phyloP scores from a whole-genome alignment of 2,113 vertebrate genomes.

The Sceloporus undulatus region DNA sequence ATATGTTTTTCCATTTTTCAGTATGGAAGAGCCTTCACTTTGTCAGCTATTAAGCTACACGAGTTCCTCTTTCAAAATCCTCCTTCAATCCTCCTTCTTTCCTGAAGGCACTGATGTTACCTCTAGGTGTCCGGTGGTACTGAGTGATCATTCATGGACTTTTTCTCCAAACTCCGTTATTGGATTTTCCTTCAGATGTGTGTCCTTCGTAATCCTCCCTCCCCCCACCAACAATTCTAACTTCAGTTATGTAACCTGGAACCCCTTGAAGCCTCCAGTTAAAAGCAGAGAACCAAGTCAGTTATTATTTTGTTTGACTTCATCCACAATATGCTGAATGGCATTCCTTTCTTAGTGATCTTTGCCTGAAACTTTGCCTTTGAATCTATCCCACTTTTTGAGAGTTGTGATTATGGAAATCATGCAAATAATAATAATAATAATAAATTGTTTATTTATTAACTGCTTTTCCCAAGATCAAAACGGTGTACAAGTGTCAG shows the following conservation, averaged over 20 bases:
- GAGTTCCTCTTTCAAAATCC: background rate
- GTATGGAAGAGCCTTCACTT: background rate
- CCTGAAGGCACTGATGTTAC: background rate
- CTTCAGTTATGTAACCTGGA: background rate
- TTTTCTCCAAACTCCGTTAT: too few relatives aligned
- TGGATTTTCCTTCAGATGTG: too few relatives aligned
- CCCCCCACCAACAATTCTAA: too few relatives aligned
- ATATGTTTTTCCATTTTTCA: background rate
- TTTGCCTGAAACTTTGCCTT: background rate
- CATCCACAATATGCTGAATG: background rate
- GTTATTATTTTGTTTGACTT: background rate
- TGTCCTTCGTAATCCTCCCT: too few relatives aligned
- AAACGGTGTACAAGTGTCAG: too few relatives aligned
- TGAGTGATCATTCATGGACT: background rate
- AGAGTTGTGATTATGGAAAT: too few relatives aligned
- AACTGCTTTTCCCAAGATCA: too few relatives aligned
- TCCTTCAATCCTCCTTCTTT: background rate
- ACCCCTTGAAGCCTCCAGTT: background rate
- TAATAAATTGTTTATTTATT: too few relatives aligned
- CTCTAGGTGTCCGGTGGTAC: background rate
- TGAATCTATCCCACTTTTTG: too few relatives aligned
- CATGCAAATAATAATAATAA: too few relatives aligned
- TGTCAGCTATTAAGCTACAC: background rate
- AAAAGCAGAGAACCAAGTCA: background rate
- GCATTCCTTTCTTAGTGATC: background rate